Base-by-base conservation (phyloP, 2,797 vertebrate species). In the Takifugu ocellatus region DNA sequence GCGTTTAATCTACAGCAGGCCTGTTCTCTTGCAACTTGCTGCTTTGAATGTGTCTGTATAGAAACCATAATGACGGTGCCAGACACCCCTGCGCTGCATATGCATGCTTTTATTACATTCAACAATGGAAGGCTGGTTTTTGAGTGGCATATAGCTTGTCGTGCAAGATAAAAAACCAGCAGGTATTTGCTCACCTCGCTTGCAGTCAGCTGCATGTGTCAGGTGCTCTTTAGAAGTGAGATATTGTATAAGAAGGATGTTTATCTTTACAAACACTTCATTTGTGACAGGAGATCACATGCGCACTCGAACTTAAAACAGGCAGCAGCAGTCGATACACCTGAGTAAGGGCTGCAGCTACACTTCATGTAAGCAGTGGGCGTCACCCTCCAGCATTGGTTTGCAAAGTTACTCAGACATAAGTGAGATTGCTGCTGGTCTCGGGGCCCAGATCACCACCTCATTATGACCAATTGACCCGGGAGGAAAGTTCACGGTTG, bases 1-100 rank as follows among this genome's bases (percentile, higher is more conserved):
- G 74, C 29, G 46, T 33, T 72, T 88, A 87, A 88, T 88, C 86
- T 80, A 67, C 78, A 67, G 71, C 65, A 46, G 69, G 66, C 72
- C 78, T 42, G 72, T 78, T 86, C 71, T 79, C 73, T 60, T 54
- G 66, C 24, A 21, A 54, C 70, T 75, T 60, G 0, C 59, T 39
- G 62, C 74, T 71, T 66, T 75, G 54, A 71, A 65, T 55, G 67
- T 42, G 8, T 62, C 50, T 72, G 62, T 54, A 68, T 47, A 25
- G 68, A n/a, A 25, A 60, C 49, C 71, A 86, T 83, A 84, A 82
- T 73, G 25, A 48, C 47, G 71, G 66, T 58, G 74, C 64, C 25
- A 68, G 62, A 74, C 73, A 31, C 58, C 63, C 48, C 55, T 16
- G 31, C 66, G 70, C 66, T 74, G 73, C 68, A 81, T 74, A 56